phyloP scores from a whole-genome alignment of 2,888 invertebrate genomes.

The Plebejus anna region DNA sequence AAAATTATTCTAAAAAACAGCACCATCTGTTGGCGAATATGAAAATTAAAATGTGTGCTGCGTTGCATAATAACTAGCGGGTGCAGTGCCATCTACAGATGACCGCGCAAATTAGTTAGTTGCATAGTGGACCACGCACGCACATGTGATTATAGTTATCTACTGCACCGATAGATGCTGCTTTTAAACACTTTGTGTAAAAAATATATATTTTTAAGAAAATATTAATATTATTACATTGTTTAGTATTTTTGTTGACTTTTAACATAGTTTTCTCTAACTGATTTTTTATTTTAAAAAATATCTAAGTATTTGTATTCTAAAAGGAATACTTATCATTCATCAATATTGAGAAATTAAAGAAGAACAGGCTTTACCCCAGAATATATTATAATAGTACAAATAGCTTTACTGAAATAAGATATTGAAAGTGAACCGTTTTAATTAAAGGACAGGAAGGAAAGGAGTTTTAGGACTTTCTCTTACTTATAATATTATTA shows the following conservation, averaged over 20 bases:
- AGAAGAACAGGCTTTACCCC: too few species aligned
- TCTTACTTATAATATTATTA: too few species aligned
- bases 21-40: slow-evolving; percentile 58
- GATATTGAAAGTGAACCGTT: too few species aligned
- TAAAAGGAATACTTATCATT: too few species aligned
- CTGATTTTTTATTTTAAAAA: too few species aligned
- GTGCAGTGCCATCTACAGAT: slow-evolving; percentile 64
- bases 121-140: slow-evolving; percentile 1
- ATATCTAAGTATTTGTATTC: too few species aligned
- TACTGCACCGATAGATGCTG: slow-evolving; percentile 46
- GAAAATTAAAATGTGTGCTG: slow-evolving; percentile 46
- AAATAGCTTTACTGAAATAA: too few species aligned
- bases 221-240: background rate
- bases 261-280: background rate
- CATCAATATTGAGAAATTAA: too few species aligned
- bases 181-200: slow-evolving; percentile 31
- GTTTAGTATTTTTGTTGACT: background rate
- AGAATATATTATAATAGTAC: too few species aligned
- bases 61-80: slow-evolving; percentile 34
- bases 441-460: too few species aligned
- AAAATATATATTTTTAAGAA: background rate
- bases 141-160: slow-evolving; percentile 7
- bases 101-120: slow-evolving; percentile 27
- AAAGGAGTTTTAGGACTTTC: too few species aligned
- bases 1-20: slow-evolving; percentile 34